A percentile compares a stretch with the other conserved stretches of the same genome.
These are phyloP conservation scores for Neoascia interrupta DNA, from an alignment of 2,888 invertebrate genomes.

Conservation along the genomic window DNA sequence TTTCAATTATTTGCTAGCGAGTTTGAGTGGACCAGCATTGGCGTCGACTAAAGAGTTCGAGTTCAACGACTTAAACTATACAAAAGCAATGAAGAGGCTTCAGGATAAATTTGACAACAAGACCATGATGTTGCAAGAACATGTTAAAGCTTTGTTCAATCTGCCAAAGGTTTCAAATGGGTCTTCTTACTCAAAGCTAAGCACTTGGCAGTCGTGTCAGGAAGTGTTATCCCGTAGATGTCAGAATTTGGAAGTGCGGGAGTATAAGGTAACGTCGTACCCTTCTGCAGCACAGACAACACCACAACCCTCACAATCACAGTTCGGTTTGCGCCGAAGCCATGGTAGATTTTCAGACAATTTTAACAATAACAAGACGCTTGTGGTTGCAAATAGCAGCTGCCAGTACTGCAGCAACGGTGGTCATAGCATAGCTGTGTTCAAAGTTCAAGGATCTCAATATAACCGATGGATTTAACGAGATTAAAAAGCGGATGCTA, in stretches of 20 bases:
- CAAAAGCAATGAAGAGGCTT: not conserved
- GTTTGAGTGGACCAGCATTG: not conserved
- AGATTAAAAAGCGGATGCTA: too few species aligned
- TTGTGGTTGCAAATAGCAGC: too few species aligned
- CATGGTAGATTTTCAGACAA: too few species aligned
- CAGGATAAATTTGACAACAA: slow-evolving; percentile 3
- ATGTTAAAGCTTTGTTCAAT: too few species aligned
- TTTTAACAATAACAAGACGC: too few species aligned
- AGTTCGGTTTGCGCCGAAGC: too few species aligned
- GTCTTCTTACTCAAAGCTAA: slow-evolving; percentile 50
- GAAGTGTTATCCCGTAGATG: slow-evolving; percentile 40
- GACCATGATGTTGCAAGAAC: not conserved
- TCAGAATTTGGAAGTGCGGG: slow-evolving; percentile 52
- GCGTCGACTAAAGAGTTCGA: not conserved
- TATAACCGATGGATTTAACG: too few species aligned
- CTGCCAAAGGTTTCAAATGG: too few species aligned
- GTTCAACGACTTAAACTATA: not conserved
- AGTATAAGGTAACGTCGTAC: slow-evolving; percentile 11
- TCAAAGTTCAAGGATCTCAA: too few species aligned
- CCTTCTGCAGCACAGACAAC: not conserved
- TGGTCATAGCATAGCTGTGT: too few species aligned
- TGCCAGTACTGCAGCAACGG: too few species aligned
- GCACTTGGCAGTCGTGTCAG: slow-evolving; percentile 37
- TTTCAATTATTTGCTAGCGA: not conserved
- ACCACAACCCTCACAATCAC: too few species aligned